Evolutionary conservation across 35 echinoderm and acorn worm genomes (phyloP), one percentile per base, ranked within the genome.

Genomic region (Heliocidaris erythrogramma): DNA sequence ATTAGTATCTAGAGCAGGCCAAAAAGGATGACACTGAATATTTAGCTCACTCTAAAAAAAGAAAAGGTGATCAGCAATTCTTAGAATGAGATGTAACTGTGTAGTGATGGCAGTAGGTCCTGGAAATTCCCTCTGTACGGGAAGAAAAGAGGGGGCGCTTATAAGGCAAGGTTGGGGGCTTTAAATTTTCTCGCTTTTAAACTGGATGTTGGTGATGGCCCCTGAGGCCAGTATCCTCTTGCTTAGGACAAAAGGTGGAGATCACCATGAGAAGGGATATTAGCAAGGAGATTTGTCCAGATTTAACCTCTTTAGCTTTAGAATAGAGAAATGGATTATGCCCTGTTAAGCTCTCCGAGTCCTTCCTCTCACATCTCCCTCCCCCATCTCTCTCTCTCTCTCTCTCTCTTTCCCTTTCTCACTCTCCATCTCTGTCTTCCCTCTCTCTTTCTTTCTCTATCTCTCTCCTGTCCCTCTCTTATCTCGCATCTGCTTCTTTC

Each of bases 261-360:
- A 56, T 30, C 13, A 17, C n/a, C 27, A 50, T 11, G 49, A 92
- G 90, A 49, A 56, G 90, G 90, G 90, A 48, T 49, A 92, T 92
- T 92, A 92, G 13, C 30, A 49, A 48, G 47, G 49, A 29, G 90
- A 92, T 92, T 92, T 56, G 90, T 30, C 42, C 90, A 92, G 90
- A 92, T 92, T 92, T 92, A 50, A 92, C 47, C 49, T 48, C 30
- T 56, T 92, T 56, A 29, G 48, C 90, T 56, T 49, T 92, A 30
- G 11, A 92, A 92, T 49, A 48, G 48, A 56, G 9, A 48, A 2
- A 30, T 49, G 48, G 90, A 88, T 88, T 88, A 88, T 1, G 47
- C 47, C 47, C 31, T 88, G 21, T 88, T 88, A 88, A 48, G 21
- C 47, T 88, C 86, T 88, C 86, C 86, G 2, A 48, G 60, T 69